phyloP scores from a whole-genome alignment of 1,140 invertebrate genomes.

The Stegodyphus dumicola region DNA sequence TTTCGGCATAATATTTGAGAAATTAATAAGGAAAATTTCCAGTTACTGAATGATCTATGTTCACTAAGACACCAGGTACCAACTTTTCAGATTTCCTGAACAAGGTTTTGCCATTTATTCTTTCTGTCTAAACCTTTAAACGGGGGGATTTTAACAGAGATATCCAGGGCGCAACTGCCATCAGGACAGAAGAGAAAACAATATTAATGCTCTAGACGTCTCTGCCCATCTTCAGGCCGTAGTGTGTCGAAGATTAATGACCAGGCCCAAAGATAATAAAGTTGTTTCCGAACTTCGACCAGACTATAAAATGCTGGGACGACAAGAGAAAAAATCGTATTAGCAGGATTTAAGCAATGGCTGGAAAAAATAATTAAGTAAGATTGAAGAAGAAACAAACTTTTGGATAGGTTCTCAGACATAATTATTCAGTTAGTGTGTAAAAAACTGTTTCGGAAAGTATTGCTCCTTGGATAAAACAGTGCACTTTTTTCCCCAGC shows the following conservation, averaged over 20 bases:
- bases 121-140: neutral
- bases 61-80: no score
- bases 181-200: constrained; percentile 17
- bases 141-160: neutral
- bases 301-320: neutral
- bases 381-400: constrained; percentile 30
- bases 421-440: constrained; percentile 32
- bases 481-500: no score
- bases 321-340: constrained; percentile 9
- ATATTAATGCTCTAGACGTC: constrained; percentile 28
- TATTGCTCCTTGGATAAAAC: no score
- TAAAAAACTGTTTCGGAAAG: no score
- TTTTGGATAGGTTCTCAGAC: constrained; percentile 16
- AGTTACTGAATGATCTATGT: no score
- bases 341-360: constrained; percentile 13
- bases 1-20: no score
- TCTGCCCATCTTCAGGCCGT: neutral
- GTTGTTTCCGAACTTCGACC: constrained; percentile 22
- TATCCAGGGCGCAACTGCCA: neutral
- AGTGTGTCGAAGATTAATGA: constrained; percentile 41
- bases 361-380: constrained; percentile 3
- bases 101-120: neutral
- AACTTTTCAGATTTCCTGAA: neutral
- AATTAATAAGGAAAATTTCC: no score
- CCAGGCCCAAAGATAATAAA: constrained; percentile 42